phyloP scores from a whole-genome alignment of 1,140 invertebrate genomes.

The Prorops nasuta region DNA sequence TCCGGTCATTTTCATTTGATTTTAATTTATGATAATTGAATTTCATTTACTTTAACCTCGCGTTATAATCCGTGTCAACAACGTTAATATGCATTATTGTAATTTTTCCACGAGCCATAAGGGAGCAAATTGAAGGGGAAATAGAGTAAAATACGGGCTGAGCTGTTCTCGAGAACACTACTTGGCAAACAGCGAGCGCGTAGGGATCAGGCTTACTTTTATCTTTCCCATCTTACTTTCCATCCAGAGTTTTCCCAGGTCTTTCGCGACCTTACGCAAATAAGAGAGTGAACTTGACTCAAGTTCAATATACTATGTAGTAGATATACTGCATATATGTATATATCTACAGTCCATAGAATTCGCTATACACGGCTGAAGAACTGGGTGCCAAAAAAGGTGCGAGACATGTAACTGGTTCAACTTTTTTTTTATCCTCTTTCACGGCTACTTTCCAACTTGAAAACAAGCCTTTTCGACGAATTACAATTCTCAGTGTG shows the following conservation, averaged over 20 bases:
- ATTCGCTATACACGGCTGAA: neutral
- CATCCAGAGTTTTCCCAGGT: neutral
- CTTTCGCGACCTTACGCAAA: constrained; percentile 34
- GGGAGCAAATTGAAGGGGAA: too few relatives aligned
- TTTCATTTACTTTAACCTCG: too few relatives aligned
- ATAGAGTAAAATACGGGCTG: too few relatives aligned
- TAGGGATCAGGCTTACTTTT: neutral
- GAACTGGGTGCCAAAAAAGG: constrained; percentile 27
- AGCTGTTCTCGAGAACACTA: too few relatives aligned
- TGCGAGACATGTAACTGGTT: constrained; percentile 49
- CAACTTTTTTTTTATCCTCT: constrained; percentile 55
- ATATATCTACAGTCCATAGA: too few relatives aligned
- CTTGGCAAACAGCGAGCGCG: too few relatives aligned
- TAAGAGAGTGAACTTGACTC: constrained; percentile 44
- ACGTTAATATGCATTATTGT: too few relatives aligned
- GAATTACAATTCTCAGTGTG: neutral
- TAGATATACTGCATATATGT: too few relatives aligned
- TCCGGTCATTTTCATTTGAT: too few relatives aligned
- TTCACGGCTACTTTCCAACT: constrained; percentile 41
- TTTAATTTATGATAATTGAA: too few relatives aligned
- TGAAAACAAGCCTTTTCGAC: constrained; percentile 16
- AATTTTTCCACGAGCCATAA: too few relatives aligned
- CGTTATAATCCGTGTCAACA: too few relatives aligned
- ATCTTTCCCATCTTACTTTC: neutral
- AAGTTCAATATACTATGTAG: constrained; percentile 46